A percentile compares a stretch with the other conserved stretches of the same genome.
phyloP scores from a whole-genome alignment of 2,888 invertebrate genomes.

The Leptinotarsa peninsularis region DNA sequence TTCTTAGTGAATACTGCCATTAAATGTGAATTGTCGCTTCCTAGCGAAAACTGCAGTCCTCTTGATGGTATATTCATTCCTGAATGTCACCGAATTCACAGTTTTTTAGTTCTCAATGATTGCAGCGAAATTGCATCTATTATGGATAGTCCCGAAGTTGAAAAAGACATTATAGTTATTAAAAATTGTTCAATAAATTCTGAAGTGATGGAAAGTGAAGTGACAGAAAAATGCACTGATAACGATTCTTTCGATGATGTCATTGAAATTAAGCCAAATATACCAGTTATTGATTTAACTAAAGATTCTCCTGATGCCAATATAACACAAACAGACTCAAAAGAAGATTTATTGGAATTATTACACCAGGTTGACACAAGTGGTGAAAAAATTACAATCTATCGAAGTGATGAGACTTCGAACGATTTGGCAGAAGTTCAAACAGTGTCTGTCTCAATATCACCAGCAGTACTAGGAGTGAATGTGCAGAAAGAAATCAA shows the following conservation, averaged over 20 bases:
- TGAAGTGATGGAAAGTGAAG: background rate
- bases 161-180: background rate
- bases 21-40: background rate
- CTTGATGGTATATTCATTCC: conserved; percentile 5
- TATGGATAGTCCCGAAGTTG: conserved; percentile 10
- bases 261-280: conserved; percentile 22
- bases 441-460: conserved; percentile 27
- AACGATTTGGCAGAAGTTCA: conserved; percentile 27
- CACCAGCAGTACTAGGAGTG: background rate
- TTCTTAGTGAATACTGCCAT: background rate
- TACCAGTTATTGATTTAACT: conserved; percentile 34
- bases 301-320: conserved; percentile 2
- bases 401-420: conserved; percentile 37
- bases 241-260: conserved; percentile 17
- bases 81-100: background rate
- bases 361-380: background rate
- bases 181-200: background rate
- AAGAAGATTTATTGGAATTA: conserved; percentile 15
- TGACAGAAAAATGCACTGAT: background rate
- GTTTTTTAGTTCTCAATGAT: background rate
- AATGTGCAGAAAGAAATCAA: background rate
- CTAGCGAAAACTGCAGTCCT: background rate
- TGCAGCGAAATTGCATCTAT: conserved; percentile 11
- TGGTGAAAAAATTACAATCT: conserved; percentile 35
- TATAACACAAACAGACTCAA: background rate